Percentiles rank a stretch among this genome's conserved stretches.
These are phyloP conservation scores for Oegoconia quadripuncta DNA, from an alignment of 2,888 invertebrate genomes.

Conservation along the genomic window DNA sequence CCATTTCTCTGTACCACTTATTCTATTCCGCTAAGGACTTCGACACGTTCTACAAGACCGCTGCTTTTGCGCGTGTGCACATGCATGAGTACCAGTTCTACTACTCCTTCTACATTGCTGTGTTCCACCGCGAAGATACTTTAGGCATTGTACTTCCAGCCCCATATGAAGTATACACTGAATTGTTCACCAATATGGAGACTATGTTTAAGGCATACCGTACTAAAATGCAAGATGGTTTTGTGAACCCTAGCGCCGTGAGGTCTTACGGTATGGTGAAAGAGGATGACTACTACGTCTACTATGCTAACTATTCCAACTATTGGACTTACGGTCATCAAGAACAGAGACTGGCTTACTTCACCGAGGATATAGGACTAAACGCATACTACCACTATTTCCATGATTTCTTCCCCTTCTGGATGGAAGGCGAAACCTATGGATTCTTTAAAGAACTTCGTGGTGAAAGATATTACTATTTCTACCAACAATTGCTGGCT, in stretches of 20 bases:
- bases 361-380: constrained; percentile 84
- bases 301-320: constrained; percentile 80
- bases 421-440: constrained; percentile 64
- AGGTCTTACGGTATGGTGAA: constrained; percentile 66
- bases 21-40: constrained; percentile 81
- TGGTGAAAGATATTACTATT: constrained; percentile 82
- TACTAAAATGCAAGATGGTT: constrained; percentile 75
- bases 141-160: constrained; percentile 80
- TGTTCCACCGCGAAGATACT: constrained; percentile 79
- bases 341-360: constrained; percentile 82
- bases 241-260: constrained; percentile 78
- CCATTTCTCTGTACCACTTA: constrained; percentile 74
- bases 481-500: constrained; percentile 83
- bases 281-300: constrained; percentile 61
- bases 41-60: constrained; percentile 79
- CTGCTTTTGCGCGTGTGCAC: constrained; percentile 76
- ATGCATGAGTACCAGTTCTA: constrained; percentile 82
- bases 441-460: constrained; percentile 58
- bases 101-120: constrained; percentile 80
- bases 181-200: constrained; percentile 77
- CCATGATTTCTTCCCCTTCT: constrained; percentile 81
- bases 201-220: constrained; percentile 69
- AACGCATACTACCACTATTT: constrained; percentile 83
- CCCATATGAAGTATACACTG: constrained; percentile 83
- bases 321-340: constrained; percentile 67